Percentiles rank a stretch among this genome's conserved stretches.
These are phyloP conservation scores for Lamproptera curius DNA, from an alignment of 2,888 invertebrate genomes.

Conservation along the genomic window DNA sequence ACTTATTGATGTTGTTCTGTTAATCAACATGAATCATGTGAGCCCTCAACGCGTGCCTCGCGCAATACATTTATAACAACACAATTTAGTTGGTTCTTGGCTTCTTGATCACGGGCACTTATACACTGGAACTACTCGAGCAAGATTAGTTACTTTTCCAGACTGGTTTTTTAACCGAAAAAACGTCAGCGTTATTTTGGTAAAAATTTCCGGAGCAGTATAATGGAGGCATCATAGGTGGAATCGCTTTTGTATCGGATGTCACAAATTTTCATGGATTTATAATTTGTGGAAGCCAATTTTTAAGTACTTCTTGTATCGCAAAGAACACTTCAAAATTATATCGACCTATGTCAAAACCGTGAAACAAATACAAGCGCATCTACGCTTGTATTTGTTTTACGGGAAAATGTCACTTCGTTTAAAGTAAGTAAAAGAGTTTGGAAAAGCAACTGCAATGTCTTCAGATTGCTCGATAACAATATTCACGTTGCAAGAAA, in stretches of 20 bases:
- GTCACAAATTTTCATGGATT: conserved; percentile 11
- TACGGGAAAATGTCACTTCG: background rate
- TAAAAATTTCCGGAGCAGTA: conserved; percentile 7
- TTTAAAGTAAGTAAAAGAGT: background rate
- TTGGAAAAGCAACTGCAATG: background rate
- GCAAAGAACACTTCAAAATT: conserved; percentile 5
- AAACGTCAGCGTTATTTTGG: background rate
- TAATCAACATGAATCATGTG: conserved; percentile 52
- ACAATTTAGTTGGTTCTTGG: conserved; percentile 27
- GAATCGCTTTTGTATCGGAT: conserved; percentile 13
- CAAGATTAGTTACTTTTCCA: too few relatives aligned
- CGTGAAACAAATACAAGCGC: background rate
- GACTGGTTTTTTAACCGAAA: conserved; percentile 1
- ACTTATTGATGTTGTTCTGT: conserved; percentile 52
- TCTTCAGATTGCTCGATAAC: background rate
- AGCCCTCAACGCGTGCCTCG: conserved; percentile 29
- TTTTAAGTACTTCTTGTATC: conserved; percentile 12
- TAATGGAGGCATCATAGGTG: conserved; percentile 7
- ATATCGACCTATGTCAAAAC: background rate
- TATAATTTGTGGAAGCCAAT: conserved; percentile 12
- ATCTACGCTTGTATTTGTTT: background rate
- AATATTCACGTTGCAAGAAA: background rate
- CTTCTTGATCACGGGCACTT: conserved; percentile 4
- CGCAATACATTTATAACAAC: conserved; percentile 29
- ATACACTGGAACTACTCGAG: too few relatives aligned